Evolutionary conservation across 2,888 invertebrate species (phyloP).

Genomic region (Lithophane leautieri): DNA sequence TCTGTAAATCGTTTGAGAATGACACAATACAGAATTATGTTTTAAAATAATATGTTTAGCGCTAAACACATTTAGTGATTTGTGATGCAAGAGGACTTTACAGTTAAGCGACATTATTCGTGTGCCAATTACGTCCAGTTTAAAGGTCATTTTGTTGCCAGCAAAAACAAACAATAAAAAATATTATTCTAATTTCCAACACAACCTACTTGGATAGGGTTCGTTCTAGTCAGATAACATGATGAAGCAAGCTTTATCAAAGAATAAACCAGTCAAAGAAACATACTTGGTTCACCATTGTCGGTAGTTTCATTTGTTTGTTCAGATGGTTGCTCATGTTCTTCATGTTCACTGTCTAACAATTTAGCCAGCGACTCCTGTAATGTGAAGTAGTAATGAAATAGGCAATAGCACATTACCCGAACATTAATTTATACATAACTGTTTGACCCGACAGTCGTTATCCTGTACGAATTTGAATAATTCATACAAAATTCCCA

Average conservation of each 20-base stretch:
- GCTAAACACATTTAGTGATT: not conserved
- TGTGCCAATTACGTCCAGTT: too few relatives aligned
- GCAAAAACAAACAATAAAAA: not conserved
- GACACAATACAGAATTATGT: not conserved
- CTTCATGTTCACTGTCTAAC: constrained; percentile 80
- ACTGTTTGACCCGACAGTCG: not conserved
- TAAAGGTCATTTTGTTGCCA: too few relatives aligned
- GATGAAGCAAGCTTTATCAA: constrained; percentile 2
- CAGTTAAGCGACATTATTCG: not conserved
- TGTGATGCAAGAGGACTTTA: not conserved
- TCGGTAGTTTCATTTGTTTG: constrained; percentile 16
- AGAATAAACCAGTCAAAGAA: not conserved
- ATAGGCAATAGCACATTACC: not conserved
- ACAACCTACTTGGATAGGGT: not conserved
- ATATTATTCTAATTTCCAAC: not conserved
- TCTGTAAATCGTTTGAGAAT: not conserved
- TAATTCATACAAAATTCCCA: too few relatives aligned
- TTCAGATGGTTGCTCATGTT: constrained; percentile 23
- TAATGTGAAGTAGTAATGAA: constrained; percentile 45
- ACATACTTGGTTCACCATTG: constrained; percentile 27
- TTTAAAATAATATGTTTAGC: not conserved
- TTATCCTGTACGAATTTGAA: not conserved
- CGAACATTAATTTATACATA: not conserved
- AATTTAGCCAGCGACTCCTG: constrained; percentile 82
- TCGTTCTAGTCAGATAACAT: not conserved